phyloP scores from a whole-genome alignment of 2,888 invertebrate species.

The Theretra japonica region DNA sequence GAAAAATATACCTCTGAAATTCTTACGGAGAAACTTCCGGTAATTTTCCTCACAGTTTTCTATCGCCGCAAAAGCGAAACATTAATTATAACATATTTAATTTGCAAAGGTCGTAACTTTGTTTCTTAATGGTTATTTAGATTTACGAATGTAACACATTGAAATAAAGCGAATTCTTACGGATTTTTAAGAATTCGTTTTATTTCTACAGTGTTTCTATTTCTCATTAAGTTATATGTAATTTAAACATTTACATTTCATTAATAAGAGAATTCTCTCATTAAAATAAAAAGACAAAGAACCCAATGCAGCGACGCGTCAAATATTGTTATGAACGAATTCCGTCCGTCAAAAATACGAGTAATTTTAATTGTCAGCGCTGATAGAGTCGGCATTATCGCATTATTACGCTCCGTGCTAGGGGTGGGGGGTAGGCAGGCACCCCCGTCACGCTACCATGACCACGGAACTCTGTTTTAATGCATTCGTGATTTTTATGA shows the following conservation, averaged over 20 bases:
- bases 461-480: conserved; percentile 37
- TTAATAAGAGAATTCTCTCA: conserved; percentile 28
- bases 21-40: too few species aligned
- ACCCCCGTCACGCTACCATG: conserved; percentile 43
- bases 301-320: conserved; percentile 50
- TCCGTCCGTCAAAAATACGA: conserved; percentile 66
- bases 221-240: neutral
- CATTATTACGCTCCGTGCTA: conserved; percentile 48
- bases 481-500: conserved; percentile 50
- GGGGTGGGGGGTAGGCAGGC: conserved; percentile 43
- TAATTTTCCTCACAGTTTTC: too few species aligned
- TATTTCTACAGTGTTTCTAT: too few species aligned
- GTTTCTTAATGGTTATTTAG: too few species aligned
- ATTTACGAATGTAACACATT: too few species aligned
- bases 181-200: too few species aligned
- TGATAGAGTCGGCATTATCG: conserved; percentile 61
- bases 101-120: too few species aligned
- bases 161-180: too few species aligned
- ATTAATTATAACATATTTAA: too few species aligned
- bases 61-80: too few species aligned
- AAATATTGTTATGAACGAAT: conserved; percentile 61
- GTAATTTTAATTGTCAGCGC: conserved; percentile 70
- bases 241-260: conserved; percentile 15
- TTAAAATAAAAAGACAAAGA: conserved; percentile 19
- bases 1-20: too few species aligned